phyloP scores from a whole-genome alignment of 2,797 vertebrate genomes.

The Rhabdophis nuchalis region DNA sequence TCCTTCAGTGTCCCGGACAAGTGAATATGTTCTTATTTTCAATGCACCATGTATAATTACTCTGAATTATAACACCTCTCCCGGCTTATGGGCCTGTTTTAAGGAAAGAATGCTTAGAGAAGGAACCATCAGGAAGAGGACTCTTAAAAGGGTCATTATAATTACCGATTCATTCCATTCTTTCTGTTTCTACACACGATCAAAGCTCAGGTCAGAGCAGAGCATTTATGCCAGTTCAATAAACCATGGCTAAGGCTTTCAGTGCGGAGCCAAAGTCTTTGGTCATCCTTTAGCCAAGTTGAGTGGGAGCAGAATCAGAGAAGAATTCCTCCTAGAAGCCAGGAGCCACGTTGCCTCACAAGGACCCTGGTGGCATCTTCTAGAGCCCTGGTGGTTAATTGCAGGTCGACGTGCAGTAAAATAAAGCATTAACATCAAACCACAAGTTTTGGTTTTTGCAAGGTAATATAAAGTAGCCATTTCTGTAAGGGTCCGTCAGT shows the following conservation, averaged over 20 bases:
- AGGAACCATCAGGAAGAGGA: background rate
- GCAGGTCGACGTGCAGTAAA: no score
- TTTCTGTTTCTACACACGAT: background rate
- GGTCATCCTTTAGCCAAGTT: background rate
- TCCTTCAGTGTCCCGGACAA: background rate
- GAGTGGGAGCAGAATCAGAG: background rate
- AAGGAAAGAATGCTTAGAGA: background rate
- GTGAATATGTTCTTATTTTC: background rate
- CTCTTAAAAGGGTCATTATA: background rate
- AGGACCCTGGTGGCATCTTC: background rate
- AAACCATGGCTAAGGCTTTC: background rate
- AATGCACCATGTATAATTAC: background rate
- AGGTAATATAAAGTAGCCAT: no score
- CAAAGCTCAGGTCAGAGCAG: background rate
- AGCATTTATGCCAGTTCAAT: background rate
- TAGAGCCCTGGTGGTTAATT: no score
- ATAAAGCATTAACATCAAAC: no score
- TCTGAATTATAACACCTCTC: background rate
- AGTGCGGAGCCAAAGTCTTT: background rate
- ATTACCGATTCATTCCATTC: background rate
- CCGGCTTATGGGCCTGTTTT: background rate
- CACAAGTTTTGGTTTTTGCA: no score
- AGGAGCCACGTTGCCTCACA: background rate
- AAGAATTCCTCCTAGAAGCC: background rate
- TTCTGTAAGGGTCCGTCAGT: no score